phyloP scores from a whole-genome alignment of 2,113 vertebrate species.

The Casuarius casuarius region DNA sequence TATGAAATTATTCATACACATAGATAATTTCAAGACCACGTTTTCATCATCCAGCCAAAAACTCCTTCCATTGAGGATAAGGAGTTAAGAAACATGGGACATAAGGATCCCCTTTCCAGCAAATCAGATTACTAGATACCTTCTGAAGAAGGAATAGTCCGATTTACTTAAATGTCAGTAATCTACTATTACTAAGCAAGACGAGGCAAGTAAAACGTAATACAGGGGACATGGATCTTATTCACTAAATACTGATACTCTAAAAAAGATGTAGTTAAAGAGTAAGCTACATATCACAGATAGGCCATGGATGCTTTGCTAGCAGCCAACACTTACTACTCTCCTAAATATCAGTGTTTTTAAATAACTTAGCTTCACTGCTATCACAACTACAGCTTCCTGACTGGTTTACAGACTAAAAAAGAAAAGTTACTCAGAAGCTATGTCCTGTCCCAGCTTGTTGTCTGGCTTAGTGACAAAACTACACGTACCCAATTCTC shows the following conservation, averaged over 20 bases:
- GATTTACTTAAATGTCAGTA: neutral
- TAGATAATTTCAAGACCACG: neutral
- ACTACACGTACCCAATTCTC: fast-evolving
- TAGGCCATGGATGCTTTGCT: neutral
- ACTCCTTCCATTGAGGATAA: neutral
- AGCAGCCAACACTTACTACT: neutral
- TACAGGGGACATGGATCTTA: neutral
- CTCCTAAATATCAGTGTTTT: neutral
- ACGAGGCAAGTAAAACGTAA: neutral
- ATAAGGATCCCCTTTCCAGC: neutral
- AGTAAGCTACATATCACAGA: neutral
- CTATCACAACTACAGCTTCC: neutral
- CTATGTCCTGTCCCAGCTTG: neutral
- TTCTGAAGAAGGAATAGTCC: neutral
- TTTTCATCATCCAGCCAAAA: neutral
- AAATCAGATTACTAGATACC: neutral
- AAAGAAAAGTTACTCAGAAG: neutral
- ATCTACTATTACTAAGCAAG: neutral
- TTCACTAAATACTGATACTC: neutral
- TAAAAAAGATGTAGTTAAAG: neutral
- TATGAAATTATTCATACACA: neutral
- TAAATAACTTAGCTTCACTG: neutral
- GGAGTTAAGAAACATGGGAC: neutral
- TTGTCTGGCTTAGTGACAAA: neutral
- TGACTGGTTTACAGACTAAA: neutral